Evolutionary conservation across 2,113 vertebrate species (phyloP).

Genomic region (Sigmodon hispidus): DNA sequence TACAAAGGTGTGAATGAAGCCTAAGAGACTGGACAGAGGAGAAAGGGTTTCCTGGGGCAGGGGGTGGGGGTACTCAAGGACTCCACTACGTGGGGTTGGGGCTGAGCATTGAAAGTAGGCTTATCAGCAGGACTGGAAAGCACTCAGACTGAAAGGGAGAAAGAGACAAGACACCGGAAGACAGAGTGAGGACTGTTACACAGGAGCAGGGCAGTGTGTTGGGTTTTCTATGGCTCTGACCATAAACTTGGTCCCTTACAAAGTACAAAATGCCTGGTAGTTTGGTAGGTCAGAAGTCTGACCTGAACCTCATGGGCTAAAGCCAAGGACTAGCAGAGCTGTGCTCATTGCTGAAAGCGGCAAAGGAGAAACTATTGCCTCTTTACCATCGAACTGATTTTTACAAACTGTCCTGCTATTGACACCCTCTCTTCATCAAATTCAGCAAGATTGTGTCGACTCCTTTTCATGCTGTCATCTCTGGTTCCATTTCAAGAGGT

Average conservation of each 20-base stretch:
- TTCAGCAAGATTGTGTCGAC: neutral
- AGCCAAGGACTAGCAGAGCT: neutral
- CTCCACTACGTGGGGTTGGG: neutral
- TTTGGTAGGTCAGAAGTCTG: neutral
- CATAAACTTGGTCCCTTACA: neutral
- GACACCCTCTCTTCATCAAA: neutral
- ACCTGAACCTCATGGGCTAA: neutral
- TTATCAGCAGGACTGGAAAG: neutral
- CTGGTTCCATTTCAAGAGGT: neutral
- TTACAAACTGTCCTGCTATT: no score
- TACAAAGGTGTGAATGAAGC: neutral
- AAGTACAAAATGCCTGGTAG: neutral
- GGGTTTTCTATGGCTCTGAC: neutral
- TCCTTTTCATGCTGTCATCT: neutral
- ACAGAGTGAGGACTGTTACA: neutral
- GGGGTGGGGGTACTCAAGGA: accelerated
- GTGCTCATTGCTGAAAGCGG: neutral
- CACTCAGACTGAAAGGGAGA: neutral
- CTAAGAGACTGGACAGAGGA: neutral
- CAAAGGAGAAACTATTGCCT: neutral
- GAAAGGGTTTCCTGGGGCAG: neutral
- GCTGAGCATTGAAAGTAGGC: neutral
- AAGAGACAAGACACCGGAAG: neutral
- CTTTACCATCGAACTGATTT: no score
- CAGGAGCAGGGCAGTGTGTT: no score